Base-by-base conservation (phyloP, 2,888 invertebrate genomes). In the Nomada ruficornis region DNA sequence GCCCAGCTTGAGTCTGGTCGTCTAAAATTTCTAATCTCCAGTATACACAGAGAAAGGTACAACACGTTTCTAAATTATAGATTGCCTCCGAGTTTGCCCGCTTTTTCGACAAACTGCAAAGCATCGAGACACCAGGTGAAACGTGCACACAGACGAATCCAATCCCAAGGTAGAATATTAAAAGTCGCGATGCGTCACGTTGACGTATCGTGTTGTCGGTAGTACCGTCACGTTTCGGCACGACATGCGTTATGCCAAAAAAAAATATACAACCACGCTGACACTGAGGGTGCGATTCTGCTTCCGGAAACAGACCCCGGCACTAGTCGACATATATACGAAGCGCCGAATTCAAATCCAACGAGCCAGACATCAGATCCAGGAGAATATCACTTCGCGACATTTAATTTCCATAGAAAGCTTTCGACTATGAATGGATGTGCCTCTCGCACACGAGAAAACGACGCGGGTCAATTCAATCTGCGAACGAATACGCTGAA, bases 131-230 rank as follows among this genome's bases (percentile, higher is more conserved):
- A 23, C 55, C 42, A 42, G n/a, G 29, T n/a, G 60, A 54, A 36
- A 36, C 36, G 68, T 70, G 70, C 36, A 67, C 73, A 55, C 65
- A 67, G 64, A 47, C 54, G 65, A 81, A 81, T 77, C 62, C 70
- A 65, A 77, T 77, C 60, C 63, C 73, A 60, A 62, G 64, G 64
- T 47, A 60, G 72, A 77, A 88, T 88, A 88, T 88, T 88, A 82
- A 88, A 87, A 87, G 71, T 76, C 23, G 64, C 29, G 52, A 73
- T 64, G 65, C 77, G 76, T 80, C 80, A 69, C 54, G 67, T 75
- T 87, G 88, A 88, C 87, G 67, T 87, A 88, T 88, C 82, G 85
- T 80, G 76, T 88, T 62, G 76, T 77, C 73, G 64, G 47, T 72
- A 81, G 62, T 77, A 50, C 76, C 77, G 81, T 86, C 75, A 83